phyloP scores from a whole-genome alignment of 2,888 invertebrate genomes.

The Fragum sueziense region DNA sequence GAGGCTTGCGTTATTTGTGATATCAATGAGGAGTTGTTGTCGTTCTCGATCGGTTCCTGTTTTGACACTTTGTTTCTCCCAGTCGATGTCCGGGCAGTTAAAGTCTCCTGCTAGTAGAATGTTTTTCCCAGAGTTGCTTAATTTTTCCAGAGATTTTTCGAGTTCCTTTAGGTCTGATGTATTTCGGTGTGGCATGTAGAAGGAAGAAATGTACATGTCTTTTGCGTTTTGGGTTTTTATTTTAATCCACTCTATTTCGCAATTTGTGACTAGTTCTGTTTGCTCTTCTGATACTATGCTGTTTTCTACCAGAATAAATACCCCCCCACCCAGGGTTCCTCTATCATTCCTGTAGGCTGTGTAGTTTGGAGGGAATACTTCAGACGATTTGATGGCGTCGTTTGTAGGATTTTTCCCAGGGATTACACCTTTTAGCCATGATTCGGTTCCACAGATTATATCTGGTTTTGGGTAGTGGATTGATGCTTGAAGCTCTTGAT shows the following conservation, averaged over 20 bases:
- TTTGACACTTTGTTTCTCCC: constrained; percentile 13
- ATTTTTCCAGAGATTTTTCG: constrained; percentile 19
- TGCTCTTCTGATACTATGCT: constrained; percentile 39
- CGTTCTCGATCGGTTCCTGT: constrained; percentile 11
- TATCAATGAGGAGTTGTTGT: constrained; percentile 32
- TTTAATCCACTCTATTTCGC: constrained; percentile 52
- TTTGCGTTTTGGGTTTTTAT: constrained; percentile 38
- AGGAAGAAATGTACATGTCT: constrained; percentile 34
- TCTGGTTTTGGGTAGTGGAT: too few relatives aligned
- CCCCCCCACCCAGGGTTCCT: constrained; percentile 41
- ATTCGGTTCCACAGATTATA: too few relatives aligned
- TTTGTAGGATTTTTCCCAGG: too few relatives aligned
- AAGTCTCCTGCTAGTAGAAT: constrained; percentile 34
- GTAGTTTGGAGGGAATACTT: constrained; percentile 46
- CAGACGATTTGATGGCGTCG: constrained; percentile 21
- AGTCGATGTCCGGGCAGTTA: constrained; percentile 4
- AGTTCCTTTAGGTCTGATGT: constrained; percentile 19
- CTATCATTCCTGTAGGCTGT: constrained; percentile 44
- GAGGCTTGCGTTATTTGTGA: constrained; percentile 12
- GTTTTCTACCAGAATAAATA: constrained; percentile 42
- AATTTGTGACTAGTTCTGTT: constrained; percentile 40
- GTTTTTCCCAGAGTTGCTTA: not conserved
- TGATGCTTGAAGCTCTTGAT: too few relatives aligned
- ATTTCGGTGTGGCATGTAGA: constrained; percentile 47
- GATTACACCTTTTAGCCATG: too few relatives aligned